Base-by-base conservation (phyloP, 2,113 vertebrate species). In the Arenaria interpres region DNA sequence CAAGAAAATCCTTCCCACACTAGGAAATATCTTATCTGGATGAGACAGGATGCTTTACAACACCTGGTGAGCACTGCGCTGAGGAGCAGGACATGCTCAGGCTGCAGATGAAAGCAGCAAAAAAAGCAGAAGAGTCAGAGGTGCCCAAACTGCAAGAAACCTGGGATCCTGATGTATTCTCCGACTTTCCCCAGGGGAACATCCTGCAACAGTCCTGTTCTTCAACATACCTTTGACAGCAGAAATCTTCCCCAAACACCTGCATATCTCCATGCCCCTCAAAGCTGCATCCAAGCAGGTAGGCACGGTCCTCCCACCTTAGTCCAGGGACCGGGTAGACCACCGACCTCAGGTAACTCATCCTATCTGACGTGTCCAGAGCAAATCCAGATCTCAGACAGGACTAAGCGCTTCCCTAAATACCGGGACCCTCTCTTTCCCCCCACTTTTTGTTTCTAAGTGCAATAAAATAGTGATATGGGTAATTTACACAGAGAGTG, bases 371-470 rank as follows among this genome's bases (percentile, higher is more conserved):
- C 1, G 0, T 7, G 7, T n/a, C 88, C 57, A 35, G 28, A 78
- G 45, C 12, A 56, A 64, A 37, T 10, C 14, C 76, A 59, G 10
- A 17, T 1, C 33, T 72, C 79, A 33, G 43, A 12, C 28, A 59
- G 56, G 30, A 57, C 1, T 9, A 14, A 66, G 21, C 1, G 0
- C 50, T 48, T n/a, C 30, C 27, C 23, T 43, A 41, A 48, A 43
- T 4, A 27, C 2, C 25, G 18, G 14, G 5, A 39, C 3, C 1
- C 2, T 7, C 5, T 5, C 7, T 35, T 32, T 15, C 2, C 25
- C 9, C 3, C 5, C 2, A 7, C 11, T 62, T 84, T 51, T 68
- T 63, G 14, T 43, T 30, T 46, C 1, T 14, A 51, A 39, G 24
- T 18, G 21, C 20, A 45, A 54, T 27, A 73, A 84, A 57, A 57